Evolutionary conservation across 37 sponge, comb jelly and placozoan species (phyloP), one percentile per base, ranked within the genome.

Genomic region (Aplysina aerophoba): DNA sequence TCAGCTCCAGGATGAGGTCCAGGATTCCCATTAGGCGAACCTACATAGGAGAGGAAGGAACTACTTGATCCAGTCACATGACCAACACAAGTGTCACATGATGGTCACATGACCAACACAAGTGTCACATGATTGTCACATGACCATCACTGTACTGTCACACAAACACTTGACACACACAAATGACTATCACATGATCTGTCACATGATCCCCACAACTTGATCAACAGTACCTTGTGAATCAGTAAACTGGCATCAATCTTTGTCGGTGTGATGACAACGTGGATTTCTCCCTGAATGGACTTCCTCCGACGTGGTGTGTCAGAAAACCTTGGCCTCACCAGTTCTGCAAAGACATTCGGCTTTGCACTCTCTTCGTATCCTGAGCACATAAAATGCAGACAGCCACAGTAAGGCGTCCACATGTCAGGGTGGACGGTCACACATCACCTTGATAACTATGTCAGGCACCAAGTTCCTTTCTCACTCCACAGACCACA

Each of bases 11-110:
- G 40, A 95, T 62, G 41, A 92, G 82, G 36, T 95, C 96, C 60
- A 95, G 83, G 36, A 95, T 83, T 20, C 87, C 93, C 19, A 90
- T 86, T 17, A 95, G 89, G 21, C 96, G 84, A 24, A 91, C 88
- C 50, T 44, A 8, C n/a, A n/a, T n/a, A n/a, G n/a, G n/a, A n/a
- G 50, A 11, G 50, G 50, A 44, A 11, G 50, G 50, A 44, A 44
- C 6, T 3, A 44, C 8, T 11, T 44, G 50, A 8, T 8, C 50
- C 8, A 44, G 50, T 44, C 50, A 44, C 50, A 44, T 44, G 50
- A 44, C 50, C 50, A 44, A 11, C 50, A 44, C 50, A 8, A 8
- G 6, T 44, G 8, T 44, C 50, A 44, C 50, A 44, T 44, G 50
- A 44, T 8, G 3, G 50, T 44, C 50, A 44, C 50, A 44, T 44